Base-by-base conservation (phyloP, 2,888 invertebrate genomes). In the Apamea crenata region DNA sequence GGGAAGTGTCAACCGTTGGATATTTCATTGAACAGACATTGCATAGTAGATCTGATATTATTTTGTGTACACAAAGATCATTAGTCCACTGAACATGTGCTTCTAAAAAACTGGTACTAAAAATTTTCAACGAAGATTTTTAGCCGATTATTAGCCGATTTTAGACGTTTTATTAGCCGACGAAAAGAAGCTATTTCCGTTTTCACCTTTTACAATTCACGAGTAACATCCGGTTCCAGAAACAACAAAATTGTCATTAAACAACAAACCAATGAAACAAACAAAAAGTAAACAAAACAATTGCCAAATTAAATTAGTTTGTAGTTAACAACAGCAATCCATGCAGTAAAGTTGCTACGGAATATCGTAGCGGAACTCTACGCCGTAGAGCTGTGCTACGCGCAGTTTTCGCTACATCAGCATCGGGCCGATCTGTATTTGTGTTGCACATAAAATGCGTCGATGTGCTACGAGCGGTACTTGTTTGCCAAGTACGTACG, bases 321-420 rank as follows among this genome's bases (percentile, higher is more conserved):
- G 25, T 29, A 80, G 67, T 61, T n/a, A 53, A 32, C 63, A 82
- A 77, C 16, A n/a, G 6, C 74, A 76, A 67, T 53, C 53, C 67
- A 47, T 74, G 53, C 53, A 74, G 36, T 69, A 65, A 69, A 69
- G 21, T 81, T 69, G 71, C 82, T 81, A 82, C 81, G 69, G 47
- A 78, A 78, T 61, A 56, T 79, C 70, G 83, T 83, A 83, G 82
- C 82, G n/a, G 1, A 50, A 25, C 36, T 71, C 70, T 78, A 82
- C 82, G 83, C 36, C 78, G 83, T 83, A 83, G 83, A 53, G 29
- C 18, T n/a, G 50, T 61, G 73, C 82, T 82, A 78, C 82, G 74
- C 69, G 66, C 25, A 61, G 68, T 56, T 53, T 70, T 63, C 47
- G 70, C 73, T 82, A 78, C 83, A 44, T n/a, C n/a, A n/a, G n/a